A percentile compares a stretch with the other conserved stretches of the same genome.
These are phyloP conservation scores for Brachionus angularis DNA, from an alignment of 1,140 invertebrate species.

Conservation along the genomic window DNA sequence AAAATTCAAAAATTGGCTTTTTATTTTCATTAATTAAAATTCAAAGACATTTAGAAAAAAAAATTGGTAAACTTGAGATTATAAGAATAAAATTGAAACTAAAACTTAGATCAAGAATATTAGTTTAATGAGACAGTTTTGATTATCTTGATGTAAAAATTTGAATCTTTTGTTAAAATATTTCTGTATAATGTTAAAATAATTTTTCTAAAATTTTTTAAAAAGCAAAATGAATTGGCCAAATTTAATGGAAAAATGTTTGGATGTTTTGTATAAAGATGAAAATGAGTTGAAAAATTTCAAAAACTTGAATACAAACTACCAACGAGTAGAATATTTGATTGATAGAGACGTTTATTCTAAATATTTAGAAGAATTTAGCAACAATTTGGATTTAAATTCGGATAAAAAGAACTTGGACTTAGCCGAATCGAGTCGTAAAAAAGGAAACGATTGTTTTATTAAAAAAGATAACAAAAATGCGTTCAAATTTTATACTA, in stretches of 20 bases:
- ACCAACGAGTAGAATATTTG: neutral
- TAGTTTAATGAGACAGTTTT: too few species aligned
- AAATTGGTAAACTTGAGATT: too few species aligned
- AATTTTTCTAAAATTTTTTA: too few species aligned
- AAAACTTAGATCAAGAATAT: too few species aligned
- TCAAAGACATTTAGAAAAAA: too few species aligned
- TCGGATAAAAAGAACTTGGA: neutral
- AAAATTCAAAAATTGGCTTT: too few species aligned
- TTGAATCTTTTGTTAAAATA: too few species aligned
- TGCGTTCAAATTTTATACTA: neutral
- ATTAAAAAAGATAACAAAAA: slow-evolving; percentile 16
- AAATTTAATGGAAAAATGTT: neutral
- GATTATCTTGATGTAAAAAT: too few species aligned
- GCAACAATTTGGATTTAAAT: neutral
- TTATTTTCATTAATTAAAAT: too few species aligned
- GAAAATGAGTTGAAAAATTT: neutral
- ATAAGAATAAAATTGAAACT: too few species aligned
- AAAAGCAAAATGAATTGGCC: slow-evolving; percentile 8
- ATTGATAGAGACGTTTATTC: neutral
- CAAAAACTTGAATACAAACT: slow-evolving; percentile 18
- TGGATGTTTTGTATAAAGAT: neutral
- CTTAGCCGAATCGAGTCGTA: neutral
- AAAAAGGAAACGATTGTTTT: slow-evolving; percentile 20
- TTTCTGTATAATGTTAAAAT: too few species aligned
- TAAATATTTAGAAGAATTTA: neutral